A percentile compares a stretch with the other conserved stretches of the same genome.
Evolutionary conservation across 2,797 vertebrate species (phyloP).

Genomic region (Thunnus albacares): DNA sequence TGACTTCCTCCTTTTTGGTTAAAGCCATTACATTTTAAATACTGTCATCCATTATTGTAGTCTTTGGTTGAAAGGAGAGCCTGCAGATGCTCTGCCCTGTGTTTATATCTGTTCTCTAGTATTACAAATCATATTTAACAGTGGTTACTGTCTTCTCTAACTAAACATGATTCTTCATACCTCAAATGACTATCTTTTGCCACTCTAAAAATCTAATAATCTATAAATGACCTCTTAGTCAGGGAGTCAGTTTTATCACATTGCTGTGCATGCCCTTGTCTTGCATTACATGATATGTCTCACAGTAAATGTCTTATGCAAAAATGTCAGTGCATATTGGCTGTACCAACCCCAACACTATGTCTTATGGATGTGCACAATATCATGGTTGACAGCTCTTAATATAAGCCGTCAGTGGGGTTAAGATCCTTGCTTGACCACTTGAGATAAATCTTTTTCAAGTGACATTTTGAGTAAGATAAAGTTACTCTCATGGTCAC

Average conservation of each 20-base stretch:
- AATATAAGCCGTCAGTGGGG: slow-evolving; percentile 1
- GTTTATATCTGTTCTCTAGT: not conserved
- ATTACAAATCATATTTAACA: not conserved
- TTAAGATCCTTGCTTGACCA: slow-evolving; percentile 24
- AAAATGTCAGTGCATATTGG: slow-evolving; percentile 11
- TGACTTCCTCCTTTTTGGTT: not conserved
- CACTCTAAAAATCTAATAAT: not conserved
- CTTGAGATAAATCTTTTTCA: slow-evolving; percentile 50
- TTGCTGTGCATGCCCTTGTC: not conserved
- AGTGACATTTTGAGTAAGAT: slow-evolving; percentile 58
- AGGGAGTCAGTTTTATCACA: slow-evolving; percentile 2
- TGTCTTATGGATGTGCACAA: not conserved
- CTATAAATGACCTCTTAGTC: not conserved
- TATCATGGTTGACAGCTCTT: slow-evolving; percentile 10
- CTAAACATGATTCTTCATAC: not conserved
- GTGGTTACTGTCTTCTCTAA: not conserved
- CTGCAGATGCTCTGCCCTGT: not conserved
- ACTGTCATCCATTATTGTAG: not conserved
- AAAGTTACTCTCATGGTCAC: slow-evolving; percentile 56
- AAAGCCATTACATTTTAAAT: slow-evolving; percentile 2
- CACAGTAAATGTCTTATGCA: not conserved
- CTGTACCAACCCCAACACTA: not conserved
- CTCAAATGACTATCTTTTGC: not conserved
- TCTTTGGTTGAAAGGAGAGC: not conserved
- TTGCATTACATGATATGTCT: not conserved